phyloP scores from a whole-genome alignment of 2,797 vertebrate genomes.

The Eupleurogrammus muticus region DNA sequence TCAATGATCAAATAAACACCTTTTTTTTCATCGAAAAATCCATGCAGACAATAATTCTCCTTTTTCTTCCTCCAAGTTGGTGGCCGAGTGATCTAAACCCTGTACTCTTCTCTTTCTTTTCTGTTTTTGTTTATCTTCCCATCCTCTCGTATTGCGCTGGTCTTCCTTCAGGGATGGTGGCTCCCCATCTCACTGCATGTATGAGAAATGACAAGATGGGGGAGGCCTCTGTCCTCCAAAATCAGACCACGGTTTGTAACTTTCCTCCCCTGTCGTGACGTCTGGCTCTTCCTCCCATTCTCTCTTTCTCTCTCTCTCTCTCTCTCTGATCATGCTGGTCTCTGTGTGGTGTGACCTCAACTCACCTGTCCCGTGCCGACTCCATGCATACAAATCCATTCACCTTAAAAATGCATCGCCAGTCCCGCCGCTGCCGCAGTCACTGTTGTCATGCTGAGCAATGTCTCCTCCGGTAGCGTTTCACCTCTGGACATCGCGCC shows the following conservation, averaged over 20 bases:
- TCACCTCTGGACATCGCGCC: conserved; percentile 33
- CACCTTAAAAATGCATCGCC: conserved; percentile 80
- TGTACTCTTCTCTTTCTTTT: conserved; percentile 88
- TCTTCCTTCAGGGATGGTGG: conserved; percentile 96
- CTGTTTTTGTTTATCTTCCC: conserved; percentile 81
- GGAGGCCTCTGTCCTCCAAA: conserved; percentile 99
- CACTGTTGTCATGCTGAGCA: conserved; percentile 39
- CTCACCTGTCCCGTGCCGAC: conserved; percentile 87
- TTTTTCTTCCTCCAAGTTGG: conserved; percentile 82
- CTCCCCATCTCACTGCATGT: conserved; percentile 98
- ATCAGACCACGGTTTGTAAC: conserved; percentile 99
- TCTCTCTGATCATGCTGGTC: conserved; percentile 81
- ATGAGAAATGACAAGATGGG: conserved; percentile 99
- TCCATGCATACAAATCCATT: conserved; percentile 90
- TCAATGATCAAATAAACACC: conserved; percentile 86
- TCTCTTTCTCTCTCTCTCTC: conserved; percentile 87
- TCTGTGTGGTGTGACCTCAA: conserved; percentile 92
- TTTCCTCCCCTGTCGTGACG: conserved; percentile 83
- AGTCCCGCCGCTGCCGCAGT: conserved; percentile 56
- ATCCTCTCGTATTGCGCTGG: conserved; percentile 88
- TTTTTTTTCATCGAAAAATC: conserved; percentile 84
- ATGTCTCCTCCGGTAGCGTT: conserved; percentile 28
- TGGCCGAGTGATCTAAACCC: conserved; percentile 90
- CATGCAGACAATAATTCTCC: conserved; percentile 76
- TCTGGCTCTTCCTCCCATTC: conserved; percentile 82